Base-by-base conservation (phyloP, 2,888 invertebrate genomes). In the Eumerus sabulonum region DNA sequence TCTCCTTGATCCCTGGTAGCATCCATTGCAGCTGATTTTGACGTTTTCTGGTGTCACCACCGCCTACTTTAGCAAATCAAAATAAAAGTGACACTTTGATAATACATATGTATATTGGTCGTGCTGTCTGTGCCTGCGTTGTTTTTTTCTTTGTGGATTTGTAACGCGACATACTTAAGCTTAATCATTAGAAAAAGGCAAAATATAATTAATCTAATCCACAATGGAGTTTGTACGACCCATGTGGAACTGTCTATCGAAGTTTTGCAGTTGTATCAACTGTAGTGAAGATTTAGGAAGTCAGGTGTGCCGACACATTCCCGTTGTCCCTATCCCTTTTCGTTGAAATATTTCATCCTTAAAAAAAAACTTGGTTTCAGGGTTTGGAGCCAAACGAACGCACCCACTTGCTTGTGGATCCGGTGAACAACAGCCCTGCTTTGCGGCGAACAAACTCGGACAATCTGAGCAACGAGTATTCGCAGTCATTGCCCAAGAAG, bases 341-440 rank as follows among this genome's bases (percentile, higher is more conserved):
- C 13, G 5, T 13, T 51, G 36, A 2, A n/a, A n/a, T n/a, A n/a
- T n/a, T n/a, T 36, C 1, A 51, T 51, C 36, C 16, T 50, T 51
- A 9, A 16, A 5, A 36, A 36, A 36, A 9, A 40, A 40, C n/a
- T 11, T 40, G 12, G 11, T 40, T 68, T 5, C 62, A 88, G 87
- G 87, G 86, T 0, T 84, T 85, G 45, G 91, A 87, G 86, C 89
- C 87, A 9, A 94, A 93, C 85, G 96, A 96, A 88, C 90, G 95
- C 82, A 95, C 96, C 18, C 95, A 94, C 85, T 90, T 96, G 54
- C 88, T 96, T 67, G 93, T 93, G 64, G 95, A 95, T 89, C 93
- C 95, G 19, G 92, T 93, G 44, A 92, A 93, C 84, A 94, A 93
- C 86, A 94, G 92, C 83, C 93, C 94, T 85, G 92, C 92, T 56